Evolutionary conservation across 2,113 vertebrate genomes (phyloP).

Genomic region (Centrocercus urophasianus): DNA sequence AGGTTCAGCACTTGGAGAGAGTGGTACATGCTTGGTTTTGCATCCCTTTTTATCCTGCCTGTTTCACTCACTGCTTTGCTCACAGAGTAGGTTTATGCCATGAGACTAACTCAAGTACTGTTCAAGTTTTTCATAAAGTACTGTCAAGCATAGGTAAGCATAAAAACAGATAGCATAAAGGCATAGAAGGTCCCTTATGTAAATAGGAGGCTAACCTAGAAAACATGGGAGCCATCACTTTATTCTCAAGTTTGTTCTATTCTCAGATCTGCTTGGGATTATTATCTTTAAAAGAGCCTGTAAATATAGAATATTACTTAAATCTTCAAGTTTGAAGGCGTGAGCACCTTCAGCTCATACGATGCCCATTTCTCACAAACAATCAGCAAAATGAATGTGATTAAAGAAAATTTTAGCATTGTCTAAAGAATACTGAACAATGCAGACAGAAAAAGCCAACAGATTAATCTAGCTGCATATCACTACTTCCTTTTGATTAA

Average conservation of each 20-base stretch:
- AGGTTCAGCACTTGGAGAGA: background rate
- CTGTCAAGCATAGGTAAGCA: background rate
- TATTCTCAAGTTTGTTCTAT: background rate
- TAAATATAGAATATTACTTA: background rate
- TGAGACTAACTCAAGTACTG: background rate
- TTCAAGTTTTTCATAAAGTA: background rate
- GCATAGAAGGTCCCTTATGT: background rate
- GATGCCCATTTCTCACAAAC: background rate
- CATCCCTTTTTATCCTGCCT: background rate
- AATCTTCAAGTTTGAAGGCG: background rate
- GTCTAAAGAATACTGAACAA: background rate
- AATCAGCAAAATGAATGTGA: slow-evolving; percentile 8
- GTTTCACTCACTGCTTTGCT: background rate
- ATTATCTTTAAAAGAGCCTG: background rate
- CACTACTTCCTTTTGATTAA: background rate
- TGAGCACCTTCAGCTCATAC: background rate
- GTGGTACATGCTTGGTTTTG: background rate
- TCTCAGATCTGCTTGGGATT: background rate
- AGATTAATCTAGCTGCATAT: background rate
- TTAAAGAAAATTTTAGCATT: background rate
- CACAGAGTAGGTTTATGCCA: background rate
- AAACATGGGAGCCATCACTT: background rate
- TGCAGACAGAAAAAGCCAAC: background rate
- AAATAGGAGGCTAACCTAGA: background rate
- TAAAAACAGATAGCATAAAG: background rate